Evolutionary conservation across 2,113 vertebrate genomes (phyloP), one percentile per base, ranked within the genome.

Genomic region (Hassar affinis): DNA sequence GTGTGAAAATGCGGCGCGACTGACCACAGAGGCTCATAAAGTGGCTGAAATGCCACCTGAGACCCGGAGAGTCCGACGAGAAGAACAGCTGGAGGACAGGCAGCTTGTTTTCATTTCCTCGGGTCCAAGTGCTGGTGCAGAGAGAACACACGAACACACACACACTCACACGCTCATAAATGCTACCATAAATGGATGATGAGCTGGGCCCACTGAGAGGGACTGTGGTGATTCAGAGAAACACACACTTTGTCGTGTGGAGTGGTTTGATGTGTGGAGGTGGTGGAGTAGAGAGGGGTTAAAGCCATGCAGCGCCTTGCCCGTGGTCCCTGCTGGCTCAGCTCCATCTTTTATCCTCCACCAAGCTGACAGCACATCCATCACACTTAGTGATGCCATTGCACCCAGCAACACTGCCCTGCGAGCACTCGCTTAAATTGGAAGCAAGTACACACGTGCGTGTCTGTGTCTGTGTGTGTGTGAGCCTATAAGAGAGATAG

Each of bases 31-130:
- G 84, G 86, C 85, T 92, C 84, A 91, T 91, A 91, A 91, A 91
- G 85, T 78, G 84, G 85, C 87, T 86, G 85, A 90, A 91, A 88
- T 91, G 88, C 92, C 92, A 91, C 92, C 92, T 91, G 93, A 93
- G 92, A 92, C 90, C 90, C 87, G 87, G 84, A 83, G 88, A 85
- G 88, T 88, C 88, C 87, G 87, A 92, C 78, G 90, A 88, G 33
- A 69, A 45, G 47, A 91, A 88, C 88, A 89, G 88, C 90, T 92
- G 90, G 89, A 92, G 92, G 91, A 92, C 88, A 88, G 79, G 83
- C 85, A 88, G 88, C 85, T 84, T 88, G 79, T 85, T 88, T 86
- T 89, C 85, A 76, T 88, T 89, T 90, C 89, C 89, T 83, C 80
- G 0, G 79, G 51, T 91, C 38, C 84, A 33, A 79, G 86, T 57